Evolutionary conservation across 2,888 invertebrate species (phyloP), one percentile per base, ranked within the genome.

Genomic region (Zaprionus lineosus): DNA sequence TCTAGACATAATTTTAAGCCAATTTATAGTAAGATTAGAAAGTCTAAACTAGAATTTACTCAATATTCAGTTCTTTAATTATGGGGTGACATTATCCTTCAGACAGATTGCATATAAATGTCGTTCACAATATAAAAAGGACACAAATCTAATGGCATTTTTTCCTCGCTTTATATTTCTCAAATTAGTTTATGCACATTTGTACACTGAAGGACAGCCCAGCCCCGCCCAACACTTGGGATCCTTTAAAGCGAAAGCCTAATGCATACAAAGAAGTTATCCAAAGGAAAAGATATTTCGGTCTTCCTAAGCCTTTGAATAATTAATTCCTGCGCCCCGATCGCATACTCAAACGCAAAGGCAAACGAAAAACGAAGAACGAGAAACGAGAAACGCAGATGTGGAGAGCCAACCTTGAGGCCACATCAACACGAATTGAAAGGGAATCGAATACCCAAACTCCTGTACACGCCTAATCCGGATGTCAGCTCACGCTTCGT

Each of bases 391-490:
- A n/a, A n/a, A n/a, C n/a, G n/a, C 14, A 18, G 41, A 11, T 36
- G 15, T 15, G 9, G 18, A 43, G 31, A 66, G 18, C 18, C 33
- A 50, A 24, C 5, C 57, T 47, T 40, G 48, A 41, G 44, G 51
- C 40, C 65, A 58, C 55, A 60, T 55, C 60, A 60, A 34, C 46
- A 59, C 28, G 67, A 53, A 67, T 72, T 47, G 55, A 72, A 55
- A 46, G 55, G 28, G 56, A 65, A 70, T 74, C 64, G 71, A 69
- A 78, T 53, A 53, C 55, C 57, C 57, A 76, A 61, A 21, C 31
- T 48, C 56, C 48, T 48, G 62, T 69, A 77, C 24, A 67, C 41
- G 71, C 62, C 71, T 78, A 78, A 78, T 82, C 74, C 78, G 58
- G 58, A 61, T 74, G 64, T 67, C 77, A 73, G 84, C 59, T 55